Evolutionary conservation across 2,113 vertebrate genomes (phyloP).

Genomic region (Macaca mulatta): DNA sequence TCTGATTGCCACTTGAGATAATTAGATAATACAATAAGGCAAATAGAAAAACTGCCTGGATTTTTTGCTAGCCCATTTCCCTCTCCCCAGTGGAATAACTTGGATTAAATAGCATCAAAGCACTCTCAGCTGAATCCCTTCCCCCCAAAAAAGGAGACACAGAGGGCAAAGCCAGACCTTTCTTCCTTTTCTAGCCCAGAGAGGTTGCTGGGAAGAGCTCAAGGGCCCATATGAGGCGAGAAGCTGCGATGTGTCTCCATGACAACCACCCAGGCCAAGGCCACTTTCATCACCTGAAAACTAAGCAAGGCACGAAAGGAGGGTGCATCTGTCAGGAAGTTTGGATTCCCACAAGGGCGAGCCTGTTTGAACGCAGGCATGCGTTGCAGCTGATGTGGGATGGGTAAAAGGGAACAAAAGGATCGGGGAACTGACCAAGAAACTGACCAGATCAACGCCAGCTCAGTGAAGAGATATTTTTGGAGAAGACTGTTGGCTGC

Average conservation of each 20-base stretch:
- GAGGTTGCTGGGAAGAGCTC: slow-evolving; percentile 59
- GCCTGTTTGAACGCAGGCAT: not conserved
- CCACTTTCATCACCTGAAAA: slow-evolving; percentile 81
- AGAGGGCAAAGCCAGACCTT: slow-evolving; percentile 65
- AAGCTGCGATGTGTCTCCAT: slow-evolving; percentile 81
- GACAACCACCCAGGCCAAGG: slow-evolving; percentile 80
- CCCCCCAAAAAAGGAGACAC: not conserved
- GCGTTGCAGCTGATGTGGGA: not conserved
- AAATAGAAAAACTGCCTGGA: slow-evolving; percentile 52
- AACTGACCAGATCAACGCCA: not conserved
- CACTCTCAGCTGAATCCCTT: slow-evolving; percentile 44
- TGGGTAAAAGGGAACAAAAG: not conserved
- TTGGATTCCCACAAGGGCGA: not conserved
- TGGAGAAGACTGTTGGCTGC: not conserved
- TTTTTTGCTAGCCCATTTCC: slow-evolving; percentile 17
- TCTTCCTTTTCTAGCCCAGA: slow-evolving; percentile 75
- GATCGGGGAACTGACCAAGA: not conserved
- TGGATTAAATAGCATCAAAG: slow-evolving; percentile 69
- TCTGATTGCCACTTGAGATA: slow-evolving; percentile 78
- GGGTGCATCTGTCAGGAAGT: not conserved
- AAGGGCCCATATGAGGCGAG: slow-evolving; percentile 62
- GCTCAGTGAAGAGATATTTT: not conserved
- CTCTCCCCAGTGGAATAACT: slow-evolving; percentile 47
- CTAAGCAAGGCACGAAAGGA: slow-evolving; percentile 60
- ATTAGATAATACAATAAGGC: slow-evolving; percentile 79